Conservation (phyloP, 2,113 vertebrate genomes). For the Pelusios castaneus region DNA sequence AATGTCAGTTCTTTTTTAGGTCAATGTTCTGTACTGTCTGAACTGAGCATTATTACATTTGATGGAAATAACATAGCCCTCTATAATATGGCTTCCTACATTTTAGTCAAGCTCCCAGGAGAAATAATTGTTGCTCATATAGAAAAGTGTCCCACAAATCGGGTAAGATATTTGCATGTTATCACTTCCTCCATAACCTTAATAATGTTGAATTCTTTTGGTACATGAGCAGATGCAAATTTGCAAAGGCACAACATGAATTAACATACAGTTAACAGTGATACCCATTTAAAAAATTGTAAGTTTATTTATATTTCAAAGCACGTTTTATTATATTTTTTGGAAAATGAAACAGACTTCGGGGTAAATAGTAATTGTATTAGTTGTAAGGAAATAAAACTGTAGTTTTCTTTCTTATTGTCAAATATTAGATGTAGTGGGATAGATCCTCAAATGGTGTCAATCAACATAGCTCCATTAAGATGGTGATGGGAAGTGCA, state of each 20-base stretch:
- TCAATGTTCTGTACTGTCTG: conserved; percentile 94
- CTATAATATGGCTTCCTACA: conserved; percentile 93
- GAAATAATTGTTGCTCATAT: conserved; percentile 93
- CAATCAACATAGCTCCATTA: background rate
- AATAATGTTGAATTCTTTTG: background rate
- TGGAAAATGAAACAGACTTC: background rate
- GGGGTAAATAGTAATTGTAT: background rate
- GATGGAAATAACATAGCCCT: conserved; percentile 96
- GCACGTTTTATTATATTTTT: background rate
- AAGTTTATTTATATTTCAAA: conserved; percentile 6
- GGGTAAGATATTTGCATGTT: conserved; percentile 77
- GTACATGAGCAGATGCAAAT: background rate
- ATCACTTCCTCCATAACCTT: background rate
- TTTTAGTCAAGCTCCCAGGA: conserved; percentile 89
- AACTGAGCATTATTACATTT: conserved; percentile 94
- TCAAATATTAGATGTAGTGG: background rate
- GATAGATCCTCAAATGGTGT: background rate
- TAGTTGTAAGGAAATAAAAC: background rate
- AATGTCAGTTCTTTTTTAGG: conserved; percentile 77
- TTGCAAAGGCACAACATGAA: background rate
- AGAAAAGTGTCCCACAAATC: conserved; percentile 92
- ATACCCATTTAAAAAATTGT: background rate
- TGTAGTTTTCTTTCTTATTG: background rate
- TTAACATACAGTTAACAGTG: background rate
- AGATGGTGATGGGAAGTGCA: background rate